A percentile compares a stretch with the other conserved stretches of the same genome.
These are phyloP conservation scores for Acomys russatus DNA, from an alignment of 2,797 vertebrate species.

Conservation along the genomic window DNA sequence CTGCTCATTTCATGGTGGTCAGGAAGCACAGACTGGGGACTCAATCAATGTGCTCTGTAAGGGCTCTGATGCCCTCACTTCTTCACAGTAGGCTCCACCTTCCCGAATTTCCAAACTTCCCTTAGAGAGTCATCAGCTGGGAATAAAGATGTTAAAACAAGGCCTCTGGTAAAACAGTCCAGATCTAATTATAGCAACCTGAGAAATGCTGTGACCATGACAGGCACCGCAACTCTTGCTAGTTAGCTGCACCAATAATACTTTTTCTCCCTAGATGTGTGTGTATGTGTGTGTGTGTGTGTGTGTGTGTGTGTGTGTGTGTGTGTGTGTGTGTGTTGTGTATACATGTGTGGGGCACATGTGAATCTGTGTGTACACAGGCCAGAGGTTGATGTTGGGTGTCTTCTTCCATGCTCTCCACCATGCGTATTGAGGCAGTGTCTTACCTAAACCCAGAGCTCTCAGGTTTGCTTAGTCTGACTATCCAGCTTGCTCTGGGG, in stretches of 20 bases:
- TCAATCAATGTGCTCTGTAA: neutral
- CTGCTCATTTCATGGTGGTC: neutral
- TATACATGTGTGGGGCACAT: neutral
- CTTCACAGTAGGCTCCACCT: accelerated
- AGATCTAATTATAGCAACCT: neutral
- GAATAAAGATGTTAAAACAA: neutral
- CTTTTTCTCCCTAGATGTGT: neutral
- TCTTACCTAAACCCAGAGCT: neutral
- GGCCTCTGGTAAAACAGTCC: neutral
- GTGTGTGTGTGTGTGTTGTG: neutral
- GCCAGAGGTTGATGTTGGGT: neutral
- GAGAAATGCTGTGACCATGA: neutral
- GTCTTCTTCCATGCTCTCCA: neutral
- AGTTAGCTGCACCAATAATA: accelerated
- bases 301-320: neutral
- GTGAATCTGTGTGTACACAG: neutral
- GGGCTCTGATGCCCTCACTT: neutral
- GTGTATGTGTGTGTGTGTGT: neutral
- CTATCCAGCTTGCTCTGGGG: neutral
- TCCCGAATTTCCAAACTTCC: neutral
- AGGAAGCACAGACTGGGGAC: neutral
- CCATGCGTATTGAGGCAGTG: neutral
- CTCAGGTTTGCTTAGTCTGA: neutral
- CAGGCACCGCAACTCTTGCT: accelerated
- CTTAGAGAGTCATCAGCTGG: neutral